These are phyloP conservation scores for Drosophila nr. medialis DNA, from an alignment of 2,888 invertebrate genomes.

Conservation along the genomic window DNA sequence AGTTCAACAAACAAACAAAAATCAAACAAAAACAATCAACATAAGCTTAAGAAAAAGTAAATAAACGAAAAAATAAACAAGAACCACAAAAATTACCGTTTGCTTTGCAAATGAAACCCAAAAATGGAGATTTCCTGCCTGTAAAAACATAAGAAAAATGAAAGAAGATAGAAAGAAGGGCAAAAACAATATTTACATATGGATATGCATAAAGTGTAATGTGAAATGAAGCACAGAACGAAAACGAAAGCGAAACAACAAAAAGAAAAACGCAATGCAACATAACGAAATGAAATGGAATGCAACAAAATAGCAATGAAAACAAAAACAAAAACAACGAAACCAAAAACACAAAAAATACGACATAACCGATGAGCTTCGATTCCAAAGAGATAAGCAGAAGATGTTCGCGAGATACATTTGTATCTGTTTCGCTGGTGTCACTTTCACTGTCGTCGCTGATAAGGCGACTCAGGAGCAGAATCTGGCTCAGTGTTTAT, in stretches of 20 bases:
- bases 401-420: slow-evolving; percentile 13
- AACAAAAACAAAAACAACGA: slow-evolving; percentile 4
- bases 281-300: slow-evolving; percentile 39
- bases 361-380: slow-evolving; percentile 18
- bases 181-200: slow-evolving; percentile 33
- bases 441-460: slow-evolving; percentile 79
- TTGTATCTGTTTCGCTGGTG: slow-evolving; percentile 24
- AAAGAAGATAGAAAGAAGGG: slow-evolving; percentile 70
- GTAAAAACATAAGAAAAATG: slow-evolving; percentile 79
- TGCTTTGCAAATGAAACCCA: slow-evolving; percentile 84
- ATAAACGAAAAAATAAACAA: slow-evolving; percentile 22
- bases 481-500: slow-evolving; percentile 66
- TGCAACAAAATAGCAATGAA: slow-evolving; percentile 11
- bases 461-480: slow-evolving; percentile 41
- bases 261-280: slow-evolving; percentile 28
- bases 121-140: slow-evolving; percentile 84
- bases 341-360: slow-evolving; percentile 7
- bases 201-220: neutral
- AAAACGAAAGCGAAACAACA: slow-evolving; percentile 25
- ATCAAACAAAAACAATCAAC: slow-evolving; percentile 18
- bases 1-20: too few relatives aligned
- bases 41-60: neutral
- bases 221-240: slow-evolving; percentile 16
- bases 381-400: neutral
- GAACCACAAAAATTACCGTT: slow-evolving; percentile 80